Conservation (phyloP, 2,113 vertebrate species). For the Daphoenositta chrysoptera region DNA sequence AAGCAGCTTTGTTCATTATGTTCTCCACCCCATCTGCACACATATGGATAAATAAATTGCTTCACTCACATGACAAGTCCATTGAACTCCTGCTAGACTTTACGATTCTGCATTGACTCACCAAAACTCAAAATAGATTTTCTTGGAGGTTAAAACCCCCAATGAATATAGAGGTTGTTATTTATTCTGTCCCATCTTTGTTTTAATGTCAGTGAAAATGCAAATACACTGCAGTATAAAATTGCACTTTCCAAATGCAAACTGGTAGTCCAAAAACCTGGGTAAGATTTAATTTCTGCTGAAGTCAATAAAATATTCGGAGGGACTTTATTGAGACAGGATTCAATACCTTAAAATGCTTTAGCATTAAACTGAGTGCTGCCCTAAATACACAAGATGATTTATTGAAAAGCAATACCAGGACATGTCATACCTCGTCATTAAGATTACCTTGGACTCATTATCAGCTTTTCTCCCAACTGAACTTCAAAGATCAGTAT, state of each 20-base stretch:
- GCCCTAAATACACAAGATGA: neutral
- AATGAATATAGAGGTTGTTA: neutral
- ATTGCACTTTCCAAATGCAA: neutral
- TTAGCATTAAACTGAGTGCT: neutral
- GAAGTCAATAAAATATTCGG: neutral
- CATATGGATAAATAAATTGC: slow-evolving; percentile 11
- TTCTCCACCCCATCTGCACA: slow-evolving; percentile 22
- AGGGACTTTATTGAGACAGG: neutral
- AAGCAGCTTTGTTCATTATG: neutral
- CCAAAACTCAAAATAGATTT: slow-evolving; percentile 16
- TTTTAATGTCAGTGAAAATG: slow-evolving; percentile 2
- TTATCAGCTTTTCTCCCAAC: neutral
- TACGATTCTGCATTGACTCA: slow-evolving; percentile 11
- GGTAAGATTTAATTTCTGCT: neutral
- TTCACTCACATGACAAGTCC: neutral
- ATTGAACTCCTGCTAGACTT: slow-evolving; percentile 13
- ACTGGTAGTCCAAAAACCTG: neutral
- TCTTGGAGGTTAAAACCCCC: neutral
- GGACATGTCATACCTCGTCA: neutral
- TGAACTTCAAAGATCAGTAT: slow-evolving; percentile 17
- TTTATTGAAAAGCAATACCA: slow-evolving; percentile 38
- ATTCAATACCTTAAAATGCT: neutral
- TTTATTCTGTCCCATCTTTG: neutral
- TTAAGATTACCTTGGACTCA: neutral
- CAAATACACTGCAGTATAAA: neutral